Conservation (phyloP, 2,888 invertebrate species). For the Lochmaea capreae region DNA sequence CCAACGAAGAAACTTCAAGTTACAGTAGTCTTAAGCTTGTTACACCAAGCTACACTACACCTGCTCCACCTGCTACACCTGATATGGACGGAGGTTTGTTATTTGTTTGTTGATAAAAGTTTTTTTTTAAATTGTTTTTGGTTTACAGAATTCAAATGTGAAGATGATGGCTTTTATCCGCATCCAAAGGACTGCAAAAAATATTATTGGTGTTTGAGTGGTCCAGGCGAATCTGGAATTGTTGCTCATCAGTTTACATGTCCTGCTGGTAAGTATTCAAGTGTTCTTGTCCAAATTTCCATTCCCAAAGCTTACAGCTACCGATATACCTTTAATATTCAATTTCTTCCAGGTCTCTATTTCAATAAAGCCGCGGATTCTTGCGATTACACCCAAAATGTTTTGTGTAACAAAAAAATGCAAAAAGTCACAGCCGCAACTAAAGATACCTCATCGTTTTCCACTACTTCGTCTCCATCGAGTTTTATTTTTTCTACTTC, state of each 20-base stretch:
- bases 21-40: slow-evolving; percentile 63
- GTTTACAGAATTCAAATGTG: slow-evolving; percentile 85
- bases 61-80: slow-evolving; percentile 89
- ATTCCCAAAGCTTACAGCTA: neutral
- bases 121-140: slow-evolving; percentile 9
- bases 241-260: slow-evolving; percentile 94
- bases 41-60: slow-evolving; percentile 71
- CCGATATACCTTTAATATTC: neutral
- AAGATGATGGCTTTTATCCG: slow-evolving; percentile 92
- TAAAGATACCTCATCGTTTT: slow-evolving; percentile 65
- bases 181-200: slow-evolving; percentile 94
- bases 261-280: slow-evolving; percentile 77
- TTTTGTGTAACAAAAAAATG: slow-evolving; percentile 78
- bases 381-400: slow-evolving; percentile 92
- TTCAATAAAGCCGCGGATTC: slow-evolving; percentile 94
- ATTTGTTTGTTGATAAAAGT: neutral
- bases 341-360: slow-evolving; percentile 74
- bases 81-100: slow-evolving; percentile 82
- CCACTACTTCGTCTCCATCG: slow-evolving; percentile 66
- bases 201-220: slow-evolving; percentile 94
- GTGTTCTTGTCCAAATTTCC: neutral
- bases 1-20: slow-evolving; percentile 64
- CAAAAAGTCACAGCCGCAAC: slow-evolving; percentile 66
- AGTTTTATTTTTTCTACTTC: slow-evolving; percentile 55
- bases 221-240: slow-evolving; percentile 88